Evolutionary conservation across 2,797 vertebrate genomes (phyloP), one percentile per base, ranked within the genome.

Genomic region (Todus mexicanus): DNA sequence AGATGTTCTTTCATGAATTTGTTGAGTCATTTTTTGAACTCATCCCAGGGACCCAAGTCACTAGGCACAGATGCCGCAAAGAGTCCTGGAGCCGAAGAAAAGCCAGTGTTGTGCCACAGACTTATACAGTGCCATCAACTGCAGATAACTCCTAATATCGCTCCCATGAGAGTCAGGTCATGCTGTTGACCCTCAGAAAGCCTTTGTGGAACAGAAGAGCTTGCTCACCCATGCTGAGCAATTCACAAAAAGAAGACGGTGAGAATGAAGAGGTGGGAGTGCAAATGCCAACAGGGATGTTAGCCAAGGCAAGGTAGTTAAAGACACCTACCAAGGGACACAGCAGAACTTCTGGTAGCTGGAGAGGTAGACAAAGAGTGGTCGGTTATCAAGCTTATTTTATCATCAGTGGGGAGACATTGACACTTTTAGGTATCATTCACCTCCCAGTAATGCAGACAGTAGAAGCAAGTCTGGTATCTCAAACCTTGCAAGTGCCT

Each of bases 161-260:
- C 60, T 57, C 66, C 63, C 51, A 6, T 13, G 27, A 56, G 35
- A 71, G 50, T 20, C 38, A 69, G 57, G 45, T 57, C 10, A 0
- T 2, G 5, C 35, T 78, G 61, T 11, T 92, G 83, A 78, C n/a
- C 54, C 63, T 81, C 63, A 59, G 73, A 75, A 66, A 84, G n/a
- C 15, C 47, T 56, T 11, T 88, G 35, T n/a, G 40, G 59, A 74
- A 64, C 57, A 87, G 37, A 68, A 71, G 48, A 71, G 33, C 29
- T 85, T 78, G 40, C 42, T 66, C 17, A 11, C 3, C 53, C 50
- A 16, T 14, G 7, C 25, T 18, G 26, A 90, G 25, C 8, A 50
- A 31, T 0, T 5, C 38, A 27, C 10, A 65, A 15, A 72, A 59
- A 56, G 1, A 4, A 57, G 54, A 33, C 0, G 4, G 21, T 48